Conservation (phyloP, 1,140 invertebrate species). For the Tribolium madens region DNA sequence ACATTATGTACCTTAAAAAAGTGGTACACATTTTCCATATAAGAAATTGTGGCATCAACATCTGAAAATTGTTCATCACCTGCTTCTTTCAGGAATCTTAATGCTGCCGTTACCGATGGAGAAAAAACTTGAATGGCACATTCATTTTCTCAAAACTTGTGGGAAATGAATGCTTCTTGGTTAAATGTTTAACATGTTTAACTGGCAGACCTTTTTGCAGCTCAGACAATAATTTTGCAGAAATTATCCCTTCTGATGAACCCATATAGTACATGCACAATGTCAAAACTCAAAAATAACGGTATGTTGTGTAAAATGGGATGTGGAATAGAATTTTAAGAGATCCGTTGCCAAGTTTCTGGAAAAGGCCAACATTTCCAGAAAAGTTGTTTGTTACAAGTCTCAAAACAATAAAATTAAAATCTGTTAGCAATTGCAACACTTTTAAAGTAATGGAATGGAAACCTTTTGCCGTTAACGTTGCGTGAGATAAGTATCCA, state of each 20-base stretch:
- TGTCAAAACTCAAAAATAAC: constrained; percentile 8
- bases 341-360: background rate
- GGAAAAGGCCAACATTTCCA: background rate
- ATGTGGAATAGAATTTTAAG: background rate
- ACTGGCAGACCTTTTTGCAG: constrained; percentile 4
- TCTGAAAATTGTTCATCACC: background rate
- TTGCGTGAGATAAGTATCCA: background rate
- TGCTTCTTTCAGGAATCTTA: background rate
- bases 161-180: constrained; percentile 8
- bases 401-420: constrained; percentile 19
- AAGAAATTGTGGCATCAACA: constrained; percentile 3
- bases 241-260: constrained; percentile 19
- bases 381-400: background rate
- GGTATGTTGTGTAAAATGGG: background rate
- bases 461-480: background rate
- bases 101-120: background rate
- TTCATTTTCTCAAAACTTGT: constrained; percentile 29
- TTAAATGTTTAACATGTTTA: constrained; percentile 7
- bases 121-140: constrained; percentile 31
- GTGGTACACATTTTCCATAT: constrained; percentile 1
- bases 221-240: background rate
- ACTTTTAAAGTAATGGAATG: background rate
- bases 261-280: constrained; percentile 1
- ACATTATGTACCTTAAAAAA: constrained; percentile 10
- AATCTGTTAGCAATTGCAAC: background rate